phyloP scores from a whole-genome alignment of 1,140 invertebrate species.

The Aethina tumida region DNA sequence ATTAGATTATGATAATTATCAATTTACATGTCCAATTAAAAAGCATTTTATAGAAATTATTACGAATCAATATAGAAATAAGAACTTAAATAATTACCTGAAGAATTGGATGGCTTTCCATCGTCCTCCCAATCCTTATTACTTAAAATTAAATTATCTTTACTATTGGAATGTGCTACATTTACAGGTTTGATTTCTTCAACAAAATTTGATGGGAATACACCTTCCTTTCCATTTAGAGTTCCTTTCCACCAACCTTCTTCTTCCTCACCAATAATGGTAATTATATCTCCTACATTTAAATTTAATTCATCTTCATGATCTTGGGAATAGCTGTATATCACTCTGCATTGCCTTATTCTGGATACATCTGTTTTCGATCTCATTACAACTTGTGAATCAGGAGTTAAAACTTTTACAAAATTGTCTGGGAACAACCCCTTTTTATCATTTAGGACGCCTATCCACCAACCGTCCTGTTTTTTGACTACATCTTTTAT shows the following conservation, averaged over 20 bases:
- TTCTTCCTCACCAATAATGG: conserved; percentile 80
- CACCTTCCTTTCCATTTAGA: conserved; percentile 63
- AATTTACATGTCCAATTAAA: too few species aligned
- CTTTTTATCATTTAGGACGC: conserved; percentile 71
- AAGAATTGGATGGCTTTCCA: conserved; percentile 30
- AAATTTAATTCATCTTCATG: conserved; percentile 87
- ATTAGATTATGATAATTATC: too few species aligned
- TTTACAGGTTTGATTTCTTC: conserved; percentile 45
- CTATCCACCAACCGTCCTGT: conserved; percentile 94
- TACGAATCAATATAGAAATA: too few species aligned
- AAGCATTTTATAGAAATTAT: too few species aligned
- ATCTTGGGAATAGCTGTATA: conserved; percentile 84
- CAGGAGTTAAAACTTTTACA: conserved; percentile 58
- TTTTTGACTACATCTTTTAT: conserved; percentile 75
- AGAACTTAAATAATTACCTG: conserved; percentile 28
- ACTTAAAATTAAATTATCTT: conserved; percentile 21
- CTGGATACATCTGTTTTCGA: conserved; percentile 20
- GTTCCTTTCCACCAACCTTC: conserved; percentile 85
- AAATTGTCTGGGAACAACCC: conserved; percentile 98
- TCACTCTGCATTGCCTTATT: conserved; percentile 62
- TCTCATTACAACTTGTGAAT: conserved; percentile 20
- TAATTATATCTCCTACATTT: conserved; percentile 75
- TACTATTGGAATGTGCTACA: conserved; percentile 17
- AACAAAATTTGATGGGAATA: conserved; percentile 94
- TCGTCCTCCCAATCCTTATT: conserved; percentile 20